phyloP scores from a whole-genome alignment of 2,888 invertebrate species.

The Andrena haemorrhoa region DNA sequence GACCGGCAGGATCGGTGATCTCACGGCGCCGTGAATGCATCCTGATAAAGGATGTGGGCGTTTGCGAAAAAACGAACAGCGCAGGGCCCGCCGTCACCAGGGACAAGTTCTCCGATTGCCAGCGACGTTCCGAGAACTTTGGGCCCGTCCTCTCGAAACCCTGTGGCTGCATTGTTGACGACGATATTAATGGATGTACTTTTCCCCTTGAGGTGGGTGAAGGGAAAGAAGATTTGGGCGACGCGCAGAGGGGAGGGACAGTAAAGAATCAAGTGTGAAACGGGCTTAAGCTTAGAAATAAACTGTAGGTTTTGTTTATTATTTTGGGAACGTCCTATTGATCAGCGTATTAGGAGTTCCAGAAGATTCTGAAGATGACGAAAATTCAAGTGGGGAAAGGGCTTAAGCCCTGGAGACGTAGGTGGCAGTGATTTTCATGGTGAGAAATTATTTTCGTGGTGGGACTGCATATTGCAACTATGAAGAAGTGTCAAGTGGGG shows the following conservation, averaged over 20 bases:
- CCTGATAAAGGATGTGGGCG: slow-evolving; percentile 56
- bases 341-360: neutral
- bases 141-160: slow-evolving; percentile 11
- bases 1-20: slow-evolving; percentile 65
- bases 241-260: too few species aligned
- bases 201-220: neutral
- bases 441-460: neutral
- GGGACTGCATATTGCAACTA: neutral
- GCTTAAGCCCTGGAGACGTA: neutral
- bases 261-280: slow-evolving; percentile 1
- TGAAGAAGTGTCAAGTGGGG: neutral
- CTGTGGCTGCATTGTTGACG: slow-evolving; percentile 1
- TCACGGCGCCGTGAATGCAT: slow-evolving; percentile 54
- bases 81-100: slow-evolving; percentile 10
- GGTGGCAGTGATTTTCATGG: too few species aligned
- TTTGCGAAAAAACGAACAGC: slow-evolving; percentile 30
- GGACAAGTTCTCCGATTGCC: slow-evolving; percentile 30
- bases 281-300: neutral
- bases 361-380: neutral
- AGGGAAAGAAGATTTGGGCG: slow-evolving; percentile 1
- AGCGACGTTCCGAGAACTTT: slow-evolving; percentile 37
- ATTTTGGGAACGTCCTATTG: neutral
- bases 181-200: neutral
- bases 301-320: neutral
- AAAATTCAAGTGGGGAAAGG: neutral